A percentile compares a stretch with the other conserved stretches of the same genome.
Evolutionary conservation across 2,888 invertebrate genomes (phyloP).

Genomic region (Periphyllus acericola): DNA sequence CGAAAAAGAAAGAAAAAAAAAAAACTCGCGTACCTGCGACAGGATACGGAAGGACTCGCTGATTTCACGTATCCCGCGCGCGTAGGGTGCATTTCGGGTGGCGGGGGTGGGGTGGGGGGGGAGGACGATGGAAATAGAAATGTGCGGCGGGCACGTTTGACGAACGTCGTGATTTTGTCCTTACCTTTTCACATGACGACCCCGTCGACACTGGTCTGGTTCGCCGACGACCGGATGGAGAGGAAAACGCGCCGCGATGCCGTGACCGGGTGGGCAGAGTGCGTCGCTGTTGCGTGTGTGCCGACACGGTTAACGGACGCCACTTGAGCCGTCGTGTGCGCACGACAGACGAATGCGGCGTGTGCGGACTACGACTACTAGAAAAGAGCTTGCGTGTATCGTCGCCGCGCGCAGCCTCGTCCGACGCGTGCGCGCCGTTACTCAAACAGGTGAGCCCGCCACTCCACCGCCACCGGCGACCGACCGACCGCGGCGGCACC

Average conservation of each 20-base stretch:
- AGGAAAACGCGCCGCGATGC: background rate
- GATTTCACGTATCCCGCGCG: no score
- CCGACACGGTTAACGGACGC: background rate
- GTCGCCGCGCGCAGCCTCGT: constrained; percentile 16
- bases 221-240: background rate
- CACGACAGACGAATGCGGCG: background rate
- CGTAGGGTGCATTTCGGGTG: no score
- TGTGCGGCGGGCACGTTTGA: no score
- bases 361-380: constrained; percentile 13
- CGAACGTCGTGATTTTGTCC: no score
- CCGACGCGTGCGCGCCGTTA: constrained; percentile 41
- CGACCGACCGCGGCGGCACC: background rate
- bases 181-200: background rate
- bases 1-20: no score
- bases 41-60: no score
- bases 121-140: no score
- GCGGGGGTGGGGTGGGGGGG: no score
- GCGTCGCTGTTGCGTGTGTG: background rate
- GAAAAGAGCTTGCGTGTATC: constrained; percentile 1
- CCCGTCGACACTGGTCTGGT: background rate
- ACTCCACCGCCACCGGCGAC: background rate
- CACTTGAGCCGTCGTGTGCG: background rate
- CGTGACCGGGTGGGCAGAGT: background rate
- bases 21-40: no score
- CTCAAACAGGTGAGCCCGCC: constrained; percentile 44